Percentiles rank a stretch among this genome's conserved stretches.
Evolutionary conservation across 2,797 vertebrate genomes (phyloP).

Genomic region (Rhinophrynus dorsalis): DNA sequence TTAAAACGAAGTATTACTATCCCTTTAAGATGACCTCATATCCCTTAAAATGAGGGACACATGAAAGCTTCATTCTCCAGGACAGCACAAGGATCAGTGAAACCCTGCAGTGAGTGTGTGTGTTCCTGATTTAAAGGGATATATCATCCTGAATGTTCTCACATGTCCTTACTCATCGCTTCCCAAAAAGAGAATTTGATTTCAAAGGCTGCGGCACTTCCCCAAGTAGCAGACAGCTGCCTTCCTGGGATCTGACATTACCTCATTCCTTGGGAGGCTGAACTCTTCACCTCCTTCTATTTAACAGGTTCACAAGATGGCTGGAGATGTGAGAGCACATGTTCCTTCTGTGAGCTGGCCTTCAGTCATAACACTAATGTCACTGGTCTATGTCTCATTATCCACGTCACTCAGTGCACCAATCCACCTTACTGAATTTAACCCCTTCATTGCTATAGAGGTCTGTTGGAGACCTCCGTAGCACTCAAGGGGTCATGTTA

Average conservation of each 20-base stretch:
- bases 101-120: too few species aligned
- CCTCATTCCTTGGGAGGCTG: constrained; percentile 14
- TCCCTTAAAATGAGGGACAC: too few species aligned
- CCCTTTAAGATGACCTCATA: too few species aligned
- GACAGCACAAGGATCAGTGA: too few species aligned
- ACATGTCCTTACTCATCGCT: constrained; percentile 7
- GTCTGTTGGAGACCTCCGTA: too few species aligned
- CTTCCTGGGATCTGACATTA: constrained; percentile 3
- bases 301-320: background rate
- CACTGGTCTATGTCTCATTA: constrained; percentile 6
- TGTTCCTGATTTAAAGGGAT: too few species aligned
- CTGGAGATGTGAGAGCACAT: background rate
- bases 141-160: too few species aligned
- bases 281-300: constrained; percentile 20
- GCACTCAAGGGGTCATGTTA: too few species aligned
- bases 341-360: constrained; percentile 12
- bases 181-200: constrained; percentile 22
- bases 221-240: background rate
- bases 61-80: too few species aligned
- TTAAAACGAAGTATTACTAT: too few species aligned
- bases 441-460: too few species aligned
- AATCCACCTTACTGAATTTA: background rate
- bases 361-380: constrained; percentile 10
- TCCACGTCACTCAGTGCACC: background rate
- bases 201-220: background rate